Evolutionary conservation across 2,113 vertebrate genomes (phyloP).

Genomic region (Pipra filicauda): DNA sequence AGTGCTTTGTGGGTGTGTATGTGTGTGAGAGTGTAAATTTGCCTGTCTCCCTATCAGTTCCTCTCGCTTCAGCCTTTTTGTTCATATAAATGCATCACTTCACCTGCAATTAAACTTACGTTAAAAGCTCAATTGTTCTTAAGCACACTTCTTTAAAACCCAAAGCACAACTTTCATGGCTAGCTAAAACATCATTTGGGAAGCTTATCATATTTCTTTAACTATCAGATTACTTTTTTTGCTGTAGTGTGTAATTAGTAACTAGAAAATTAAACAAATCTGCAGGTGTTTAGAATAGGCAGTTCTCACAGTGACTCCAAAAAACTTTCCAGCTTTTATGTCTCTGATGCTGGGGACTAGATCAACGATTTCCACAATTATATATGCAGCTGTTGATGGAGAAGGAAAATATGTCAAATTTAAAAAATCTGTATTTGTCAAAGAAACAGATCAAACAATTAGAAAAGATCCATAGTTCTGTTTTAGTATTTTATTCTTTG

Average conservation of each 20-base stretch:
- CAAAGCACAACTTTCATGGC: neutral
- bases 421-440: neutral
- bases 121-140: neutral
- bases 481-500: neutral
- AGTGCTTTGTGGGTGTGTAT: neutral
- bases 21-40: neutral
- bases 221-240: neutral
- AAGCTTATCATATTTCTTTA: neutral
- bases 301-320: neutral
- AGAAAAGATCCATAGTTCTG: neutral
- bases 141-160: neutral
- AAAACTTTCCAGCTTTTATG: neutral
- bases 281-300: neutral
- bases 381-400: neutral
- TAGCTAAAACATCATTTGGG: neutral
- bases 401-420: neutral
- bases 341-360: neutral
- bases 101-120: neutral
- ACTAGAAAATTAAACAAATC: neutral
- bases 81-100: neutral
- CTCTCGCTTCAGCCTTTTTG: neutral
- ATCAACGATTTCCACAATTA: neutral
- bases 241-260: neutral
- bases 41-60: neutral
- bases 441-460: neutral